Conservation (phyloP, 2,888 invertebrate genomes). For the Sinhomidia bicolor region DNA sequence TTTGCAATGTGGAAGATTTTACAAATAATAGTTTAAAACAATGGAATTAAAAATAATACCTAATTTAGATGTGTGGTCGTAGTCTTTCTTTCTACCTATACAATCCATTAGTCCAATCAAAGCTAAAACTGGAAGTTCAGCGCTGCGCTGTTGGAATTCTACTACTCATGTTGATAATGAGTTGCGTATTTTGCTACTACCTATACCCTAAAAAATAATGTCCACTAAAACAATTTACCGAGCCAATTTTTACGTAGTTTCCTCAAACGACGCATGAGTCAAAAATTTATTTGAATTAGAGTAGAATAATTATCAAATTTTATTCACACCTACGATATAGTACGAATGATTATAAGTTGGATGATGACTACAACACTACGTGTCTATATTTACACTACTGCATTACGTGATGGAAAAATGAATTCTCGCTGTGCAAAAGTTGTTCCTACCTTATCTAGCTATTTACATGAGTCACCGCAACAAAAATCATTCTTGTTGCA, state of each 20-base stretch:
- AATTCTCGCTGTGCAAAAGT: not conserved
- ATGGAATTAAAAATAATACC: too few relatives aligned
- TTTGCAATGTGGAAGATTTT: too few relatives aligned
- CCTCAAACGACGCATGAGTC: not conserved
- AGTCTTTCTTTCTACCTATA: too few relatives aligned
- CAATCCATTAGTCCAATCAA: too few relatives aligned
- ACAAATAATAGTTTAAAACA: too few relatives aligned
- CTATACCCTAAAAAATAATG: too few relatives aligned
- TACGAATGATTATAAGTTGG: not conserved
- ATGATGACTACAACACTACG: conserved; percentile 3
- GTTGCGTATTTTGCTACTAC: too few relatives aligned
- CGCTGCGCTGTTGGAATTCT: too few relatives aligned
- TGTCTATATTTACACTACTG: conserved; percentile 9
- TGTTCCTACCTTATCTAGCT: not conserved
- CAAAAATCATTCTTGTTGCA: conserved; percentile 13
- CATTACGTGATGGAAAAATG: conserved; percentile 27
- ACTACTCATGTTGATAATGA: too few relatives aligned
- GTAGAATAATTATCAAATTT: not conserved
- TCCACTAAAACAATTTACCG: too few relatives aligned
- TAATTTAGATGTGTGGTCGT: too few relatives aligned
- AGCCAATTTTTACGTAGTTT: not conserved
- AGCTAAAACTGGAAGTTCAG: too few relatives aligned
- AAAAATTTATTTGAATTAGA: not conserved
- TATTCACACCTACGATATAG: not conserved
- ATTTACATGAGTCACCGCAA: not conserved